Evolutionary conservation across 2,113 vertebrate species (phyloP), one percentile per base, ranked within the genome.

Genomic region (Oxygymnocypris stewartii): DNA sequence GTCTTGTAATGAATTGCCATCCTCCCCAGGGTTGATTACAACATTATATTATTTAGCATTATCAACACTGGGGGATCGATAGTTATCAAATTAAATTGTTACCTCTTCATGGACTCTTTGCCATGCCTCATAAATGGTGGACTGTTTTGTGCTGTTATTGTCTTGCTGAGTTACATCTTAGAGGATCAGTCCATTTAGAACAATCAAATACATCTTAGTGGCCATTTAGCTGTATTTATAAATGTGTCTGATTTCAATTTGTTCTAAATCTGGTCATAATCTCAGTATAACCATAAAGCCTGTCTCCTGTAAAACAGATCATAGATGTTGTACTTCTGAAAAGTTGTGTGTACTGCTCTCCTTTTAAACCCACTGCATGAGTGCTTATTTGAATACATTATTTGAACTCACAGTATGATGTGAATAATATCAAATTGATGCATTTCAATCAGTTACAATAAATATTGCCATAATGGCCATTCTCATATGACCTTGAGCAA

Each of bases 1-100:
- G 82, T 82, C 28, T 63, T 40, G 11, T 86, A 88, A 86, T 88
- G 84, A 87, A 87, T 88, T 80, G 54, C 84, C 76, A 80, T 81
- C 75, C 44, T 37, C 25, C 79, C 49, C 14, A 74, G 65, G 82
- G 79, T 83, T 74, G 67, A 88, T 79, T 84, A 89, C 16, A 76
- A 83, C 49, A 77, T 88, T 54, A 76, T 54, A 54, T 84, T 82
- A 9, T 63, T 23, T 75, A 81, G 71, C 57, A 71, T 86, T 87
- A 84, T 87, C 82, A 79, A 67, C 57, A 84, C 84, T 35, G 49
- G 31, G 74, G 31, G 74, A 88, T 88, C 83, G 74, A 80, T 89
- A 87, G 61, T 35, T 77, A 80, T 88, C 86, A 86, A 47, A 61
- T 87, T 69, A 44, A 47, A 79, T 67, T 86, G 79, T 84, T 74